Conservation (phyloP, 2,113 vertebrate species). For the Myiozetetes cayanensis region DNA sequence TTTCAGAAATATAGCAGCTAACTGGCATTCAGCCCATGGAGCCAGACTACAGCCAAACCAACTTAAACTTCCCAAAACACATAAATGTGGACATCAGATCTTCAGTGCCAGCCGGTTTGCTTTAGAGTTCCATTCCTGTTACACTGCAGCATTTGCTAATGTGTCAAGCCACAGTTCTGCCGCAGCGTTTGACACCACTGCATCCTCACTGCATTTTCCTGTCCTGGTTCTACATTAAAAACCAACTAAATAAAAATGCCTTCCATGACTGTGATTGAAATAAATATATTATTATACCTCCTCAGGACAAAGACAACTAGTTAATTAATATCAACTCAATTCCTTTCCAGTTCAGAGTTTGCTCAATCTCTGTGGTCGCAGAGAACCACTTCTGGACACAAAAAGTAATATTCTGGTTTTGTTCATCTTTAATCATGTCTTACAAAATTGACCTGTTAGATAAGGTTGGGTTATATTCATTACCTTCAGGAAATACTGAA, state of each 20-base stretch:
- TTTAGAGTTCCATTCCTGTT: not conserved
- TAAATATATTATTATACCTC: not conserved
- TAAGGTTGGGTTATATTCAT: not conserved
- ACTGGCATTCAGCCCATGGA: not conserved
- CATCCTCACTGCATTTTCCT: not conserved
- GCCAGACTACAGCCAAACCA: not conserved
- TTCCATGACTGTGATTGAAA: not conserved
- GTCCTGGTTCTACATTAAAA: not conserved
- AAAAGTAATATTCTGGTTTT: not conserved
- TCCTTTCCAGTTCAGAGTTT: not conserved
- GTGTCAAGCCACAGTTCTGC: not conserved
- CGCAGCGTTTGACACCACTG: not conserved
- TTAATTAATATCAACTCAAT: not conserved
- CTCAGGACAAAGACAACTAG: not conserved
- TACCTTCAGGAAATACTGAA: not conserved
- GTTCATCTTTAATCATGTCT: not conserved
- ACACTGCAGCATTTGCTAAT: not conserved
- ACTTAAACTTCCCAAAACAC: not conserved
- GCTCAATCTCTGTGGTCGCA: accelerated
- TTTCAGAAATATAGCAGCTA: not conserved
- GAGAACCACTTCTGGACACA: not conserved
- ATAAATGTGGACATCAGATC: not conserved
- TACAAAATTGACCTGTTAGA: not conserved
- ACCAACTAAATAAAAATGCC: not conserved
- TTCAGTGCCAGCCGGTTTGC: not conserved